Conservation (phyloP, 2,888 invertebrate genomes). For the Augochlorella aurata region DNA sequence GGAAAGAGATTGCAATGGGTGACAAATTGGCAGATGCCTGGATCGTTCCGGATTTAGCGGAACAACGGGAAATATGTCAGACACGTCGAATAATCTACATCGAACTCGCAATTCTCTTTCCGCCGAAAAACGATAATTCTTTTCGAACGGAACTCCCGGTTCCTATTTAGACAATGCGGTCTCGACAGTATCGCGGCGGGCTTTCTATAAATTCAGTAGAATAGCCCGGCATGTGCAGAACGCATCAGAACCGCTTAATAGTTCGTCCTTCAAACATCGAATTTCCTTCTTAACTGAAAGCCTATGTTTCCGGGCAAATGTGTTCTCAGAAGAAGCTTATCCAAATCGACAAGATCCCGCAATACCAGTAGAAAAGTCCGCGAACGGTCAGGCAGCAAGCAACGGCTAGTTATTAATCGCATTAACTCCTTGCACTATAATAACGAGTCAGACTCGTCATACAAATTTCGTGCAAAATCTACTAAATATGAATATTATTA, state of each 20-base stretch:
- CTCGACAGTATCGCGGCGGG: background rate
- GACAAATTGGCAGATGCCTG: background rate
- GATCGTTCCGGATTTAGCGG: background rate
- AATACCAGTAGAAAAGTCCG: slow-evolving; percentile 15
- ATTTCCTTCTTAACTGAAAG: background rate
- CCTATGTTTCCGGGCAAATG: background rate
- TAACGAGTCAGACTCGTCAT: no score
- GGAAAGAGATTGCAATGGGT: background rate
- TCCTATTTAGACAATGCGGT: background rate
- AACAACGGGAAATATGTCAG: background rate
- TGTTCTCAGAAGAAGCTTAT: background rate
- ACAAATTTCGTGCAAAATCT: no score
- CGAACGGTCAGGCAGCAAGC: slow-evolving; percentile 10
- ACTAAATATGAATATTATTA: no score
- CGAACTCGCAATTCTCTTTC: background rate
- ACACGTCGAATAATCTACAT: slow-evolving; percentile 17
- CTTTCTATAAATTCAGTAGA: slow-evolving; percentile 8
- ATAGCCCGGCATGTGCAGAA: background rate
- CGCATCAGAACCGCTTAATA: background rate
- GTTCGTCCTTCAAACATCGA: background rate
- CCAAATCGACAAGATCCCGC: background rate
- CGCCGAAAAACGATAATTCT: background rate
- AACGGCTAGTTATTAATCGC: no score
- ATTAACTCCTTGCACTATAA: no score
- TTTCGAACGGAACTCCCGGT: background rate